Evolutionary conservation across 2,888 invertebrate genomes (phyloP), one percentile per base, ranked within the genome.

Genomic region (Scelioninae gen. 1): DNA sequence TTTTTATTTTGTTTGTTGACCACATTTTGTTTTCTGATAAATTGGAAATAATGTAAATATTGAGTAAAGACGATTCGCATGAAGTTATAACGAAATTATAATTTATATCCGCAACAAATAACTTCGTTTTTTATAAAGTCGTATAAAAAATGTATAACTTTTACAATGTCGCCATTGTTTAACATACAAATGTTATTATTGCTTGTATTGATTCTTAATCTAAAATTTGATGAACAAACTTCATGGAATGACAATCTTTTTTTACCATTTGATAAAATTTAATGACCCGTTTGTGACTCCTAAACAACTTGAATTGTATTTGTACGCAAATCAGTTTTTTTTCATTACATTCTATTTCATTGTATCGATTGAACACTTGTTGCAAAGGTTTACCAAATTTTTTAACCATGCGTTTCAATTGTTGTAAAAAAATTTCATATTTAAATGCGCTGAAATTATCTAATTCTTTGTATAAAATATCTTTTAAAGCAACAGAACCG

Each of bases 301-400:
- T 38, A 4, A 47, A 40, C 38, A 4, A 75, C 58, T 43, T 66
- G 40, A 53, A 74, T 40, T 65, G 63, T 45, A n/a, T 8, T n/a
- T 15, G 47, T 65, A 23, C 7, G 11, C 4, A 10, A 62, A 29
- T 51, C 11, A 15, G 6, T 38, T 63, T 74, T 45, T 9, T 43
- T 29, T 29, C 51, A 58, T 69, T 11, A 10, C n/a, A 5, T 43
- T 49, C 0, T 32, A 71, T 78, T 69, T 82, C 78, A 13, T 78
- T 0, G 16, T 65, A 74, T 8, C 82, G 10, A 13, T 82, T 74
- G 47, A 51, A 72, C 5, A 78, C 15, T 53, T 82, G 82, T 55
- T 82, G 68, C 15, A 82, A 49, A 9, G 82, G 82, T 38, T 62
- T n/a, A 11, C 40, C 78, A 23, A 65, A 78, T 45, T 78, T 74